Conservation (phyloP, 2,797 vertebrate genomes). For the Poliocrania exsul region DNA sequence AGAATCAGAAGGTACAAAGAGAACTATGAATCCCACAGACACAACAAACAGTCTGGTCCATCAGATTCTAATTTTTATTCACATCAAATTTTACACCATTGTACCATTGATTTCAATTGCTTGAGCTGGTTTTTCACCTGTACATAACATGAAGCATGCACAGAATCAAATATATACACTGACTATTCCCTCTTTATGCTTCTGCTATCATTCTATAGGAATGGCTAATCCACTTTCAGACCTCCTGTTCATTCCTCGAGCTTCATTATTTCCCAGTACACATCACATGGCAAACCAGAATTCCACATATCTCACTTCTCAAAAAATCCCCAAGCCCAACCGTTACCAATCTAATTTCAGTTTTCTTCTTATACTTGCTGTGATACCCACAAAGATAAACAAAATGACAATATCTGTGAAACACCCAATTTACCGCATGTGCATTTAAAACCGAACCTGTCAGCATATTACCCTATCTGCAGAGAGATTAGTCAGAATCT, state of each 20-base stretch:
- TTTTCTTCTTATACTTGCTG: neutral
- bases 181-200: neutral
- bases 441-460: neutral
- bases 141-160: neutral
- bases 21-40: neutral
- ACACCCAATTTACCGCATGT: neutral
- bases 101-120: neutral
- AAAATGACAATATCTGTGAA: neutral
- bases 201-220: neutral
- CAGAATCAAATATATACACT: neutral
- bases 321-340: neutral
- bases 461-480: neutral
- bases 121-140: neutral
- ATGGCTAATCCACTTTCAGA: neutral
- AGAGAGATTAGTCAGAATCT: constrained; percentile 16
- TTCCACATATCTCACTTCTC: neutral
- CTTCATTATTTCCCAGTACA: neutral
- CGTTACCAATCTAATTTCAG: constrained; percentile 5
- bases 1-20: neutral
- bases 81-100: neutral
- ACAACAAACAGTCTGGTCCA: neutral
- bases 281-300: neutral
- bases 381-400: constrained; percentile 10
- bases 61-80: neutral
- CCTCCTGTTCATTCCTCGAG: neutral